Evolutionary conservation across 2,888 invertebrate genomes (phyloP).

Genomic region (Anoplius nigerrimus): DNA sequence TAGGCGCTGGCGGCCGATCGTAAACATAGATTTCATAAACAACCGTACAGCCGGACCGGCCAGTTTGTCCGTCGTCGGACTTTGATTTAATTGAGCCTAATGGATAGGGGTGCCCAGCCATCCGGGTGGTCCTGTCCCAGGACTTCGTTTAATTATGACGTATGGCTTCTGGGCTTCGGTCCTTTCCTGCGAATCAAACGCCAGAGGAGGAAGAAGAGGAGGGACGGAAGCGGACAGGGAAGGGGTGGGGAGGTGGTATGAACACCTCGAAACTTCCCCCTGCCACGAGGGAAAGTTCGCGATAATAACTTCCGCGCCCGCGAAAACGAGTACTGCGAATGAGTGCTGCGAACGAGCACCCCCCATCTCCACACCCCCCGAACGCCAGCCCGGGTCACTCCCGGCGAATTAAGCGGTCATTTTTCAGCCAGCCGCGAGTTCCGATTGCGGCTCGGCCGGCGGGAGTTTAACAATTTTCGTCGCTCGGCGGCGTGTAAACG

Average conservation of each 20-base stretch:
- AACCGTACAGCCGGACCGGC: slow-evolving; percentile 35
- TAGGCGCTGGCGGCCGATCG: slow-evolving; percentile 19
- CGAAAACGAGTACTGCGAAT: background rate
- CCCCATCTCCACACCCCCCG: too few relatives aligned
- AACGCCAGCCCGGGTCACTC: too few relatives aligned
- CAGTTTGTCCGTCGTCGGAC: slow-evolving; percentile 41
- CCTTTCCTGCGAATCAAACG: slow-evolving; percentile 4
- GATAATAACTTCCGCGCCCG: background rate
- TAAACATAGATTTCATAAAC: slow-evolving; percentile 61
- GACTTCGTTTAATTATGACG: slow-evolving; percentile 65
- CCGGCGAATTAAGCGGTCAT: too few relatives aligned
- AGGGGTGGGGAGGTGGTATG: background rate
- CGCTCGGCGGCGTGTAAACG: too few relatives aligned
- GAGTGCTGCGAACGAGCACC: background rate
- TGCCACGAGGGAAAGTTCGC: slow-evolving; percentile 1
- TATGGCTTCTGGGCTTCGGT: slow-evolving; percentile 42
- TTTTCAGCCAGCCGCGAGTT: too few relatives aligned
- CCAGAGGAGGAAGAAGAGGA: too few relatives aligned
- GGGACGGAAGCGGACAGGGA: too few relatives aligned
- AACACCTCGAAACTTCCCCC: background rate
- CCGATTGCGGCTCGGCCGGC: too few relatives aligned
- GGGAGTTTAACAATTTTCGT: too few relatives aligned
- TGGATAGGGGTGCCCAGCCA: slow-evolving; percentile 64
- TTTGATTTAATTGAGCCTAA: slow-evolving; percentile 69
- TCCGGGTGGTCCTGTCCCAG: slow-evolving; percentile 66